phyloP scores from a whole-genome alignment of 2,888 invertebrate genomes.

The Trichogramma evanescens region DNA sequence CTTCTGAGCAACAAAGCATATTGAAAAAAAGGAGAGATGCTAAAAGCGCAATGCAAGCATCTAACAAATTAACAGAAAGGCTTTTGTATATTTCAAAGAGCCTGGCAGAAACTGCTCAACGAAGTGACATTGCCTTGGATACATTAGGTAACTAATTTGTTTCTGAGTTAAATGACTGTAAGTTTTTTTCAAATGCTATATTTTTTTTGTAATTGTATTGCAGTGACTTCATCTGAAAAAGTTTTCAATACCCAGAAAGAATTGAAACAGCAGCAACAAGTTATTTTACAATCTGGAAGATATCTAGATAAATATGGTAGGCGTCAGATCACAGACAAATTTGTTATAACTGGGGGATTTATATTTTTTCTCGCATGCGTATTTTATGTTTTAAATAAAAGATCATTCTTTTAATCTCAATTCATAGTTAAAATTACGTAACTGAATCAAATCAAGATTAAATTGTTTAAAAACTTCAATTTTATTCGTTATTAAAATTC shows the following conservation, averaged over 20 bases:
- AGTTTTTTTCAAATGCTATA: conserved; percentile 2
- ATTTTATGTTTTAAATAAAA: conserved; percentile 85
- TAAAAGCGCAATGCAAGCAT: conserved; percentile 61
- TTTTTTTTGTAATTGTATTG: conserved; percentile 25
- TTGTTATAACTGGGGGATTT: conserved; percentile 80
- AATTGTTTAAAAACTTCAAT: neutral
- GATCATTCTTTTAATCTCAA: conserved; percentile 59
- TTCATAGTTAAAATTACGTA: conserved; percentile 5
- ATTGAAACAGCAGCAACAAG: conserved; percentile 76
- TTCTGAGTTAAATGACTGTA: neutral
- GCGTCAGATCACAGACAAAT: conserved; percentile 91
- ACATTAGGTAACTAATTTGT: conserved; percentile 52
- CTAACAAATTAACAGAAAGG: conserved; percentile 76
- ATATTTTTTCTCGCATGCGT: conserved; percentile 85
- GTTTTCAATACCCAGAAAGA: conserved; percentile 69
- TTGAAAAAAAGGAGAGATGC: conserved; percentile 64
- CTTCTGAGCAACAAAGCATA: conserved; percentile 54
- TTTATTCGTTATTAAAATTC: neutral
- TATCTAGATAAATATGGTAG: conserved; percentile 89
- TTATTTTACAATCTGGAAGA: conserved; percentile 83
- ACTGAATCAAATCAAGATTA: neutral
- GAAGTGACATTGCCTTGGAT: conserved; percentile 79
- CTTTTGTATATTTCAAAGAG: conserved; percentile 77
- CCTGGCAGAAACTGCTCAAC: conserved; percentile 78
- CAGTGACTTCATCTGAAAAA: conserved; percentile 50